Evolutionary conservation across 2,797 vertebrate species (phyloP), one percentile per base, ranked within the genome.

Genomic region (Cercopithecus neglectus): DNA sequence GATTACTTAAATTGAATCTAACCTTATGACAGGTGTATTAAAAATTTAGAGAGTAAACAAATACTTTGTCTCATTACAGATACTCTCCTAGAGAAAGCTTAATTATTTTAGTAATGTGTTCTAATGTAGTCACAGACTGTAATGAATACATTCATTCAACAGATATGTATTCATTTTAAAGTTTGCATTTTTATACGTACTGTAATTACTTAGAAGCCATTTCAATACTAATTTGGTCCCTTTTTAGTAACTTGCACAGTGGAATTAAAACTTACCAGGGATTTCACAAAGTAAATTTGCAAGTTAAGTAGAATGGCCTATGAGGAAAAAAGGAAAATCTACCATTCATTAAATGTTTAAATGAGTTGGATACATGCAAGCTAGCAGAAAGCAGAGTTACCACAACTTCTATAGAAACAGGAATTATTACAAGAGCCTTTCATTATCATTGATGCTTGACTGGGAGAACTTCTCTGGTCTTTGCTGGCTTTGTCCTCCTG

Each of bases 101-200:
- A 89, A 90, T 97, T 88, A 94, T 84, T 94, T 97, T 78, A 95
- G 57, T 85, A 95, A 82, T 92, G 33, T 17, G 83, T 95, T 96
- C 72, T 95, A 79, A 76, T 86, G 36, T 88, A 61, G 8, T 93
- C 83, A 76, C 67, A 95, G 88, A 96, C 95, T 75, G 41, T 85
- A 89, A 91, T 86, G 78, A 82, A 97, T 96, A 75, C 30, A 93
- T 78, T 95, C 86, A 89, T 90, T 95, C 57, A 93, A 87, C 13
- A 96, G 44, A 78, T 96, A 96, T 67, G 19, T 78, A 92, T 94
- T 97, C 86, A 95, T 83, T 93, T 96, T 98, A 89, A 91, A 95
- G 74, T 82, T 78, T 93, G 61, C 76, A 92, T 95, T 95, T 96
- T 82, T 91, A 94, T 89, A 96, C 78, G n/a, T 67, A 89, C 17